Conservation (phyloP, 2,797 vertebrate species). For the Tiaroga cobitis region DNA sequence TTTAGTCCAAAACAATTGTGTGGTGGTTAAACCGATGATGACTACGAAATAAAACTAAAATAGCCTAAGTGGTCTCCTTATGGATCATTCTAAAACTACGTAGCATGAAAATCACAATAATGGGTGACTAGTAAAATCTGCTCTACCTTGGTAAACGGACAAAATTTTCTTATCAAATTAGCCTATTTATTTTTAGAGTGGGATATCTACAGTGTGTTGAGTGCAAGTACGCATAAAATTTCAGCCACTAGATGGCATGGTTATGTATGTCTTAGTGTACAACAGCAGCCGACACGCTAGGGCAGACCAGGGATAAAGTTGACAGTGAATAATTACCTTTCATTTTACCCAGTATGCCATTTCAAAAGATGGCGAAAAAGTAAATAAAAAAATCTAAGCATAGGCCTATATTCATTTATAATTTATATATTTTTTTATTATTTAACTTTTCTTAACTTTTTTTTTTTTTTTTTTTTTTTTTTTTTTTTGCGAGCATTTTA, state of each 20-base stretch:
- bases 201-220: not conserved
- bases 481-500: not conserved
- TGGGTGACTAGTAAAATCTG: not conserved
- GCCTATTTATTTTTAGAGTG: not conserved
- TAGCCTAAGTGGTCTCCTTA: not conserved
- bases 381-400: too few species aligned
- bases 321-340: not conserved
- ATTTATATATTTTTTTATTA: not conserved
- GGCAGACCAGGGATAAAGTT: not conserved
- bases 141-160: not conserved
- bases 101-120: not conserved
- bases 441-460: too few species aligned
- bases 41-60: not conserved
- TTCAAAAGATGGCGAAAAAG: not conserved
- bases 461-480: not conserved
- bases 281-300: not conserved
- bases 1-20: not conserved
- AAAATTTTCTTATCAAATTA: not conserved
- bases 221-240: too few species aligned
- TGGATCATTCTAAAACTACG: not conserved
- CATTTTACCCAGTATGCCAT: not conserved
- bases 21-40: not conserved
- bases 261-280: not conserved
- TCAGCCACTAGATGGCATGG: slow-evolving; percentile 13
- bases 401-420: not conserved